Conservation (phyloP, 2,888 invertebrate species). For the Rotaria macrura region DNA sequence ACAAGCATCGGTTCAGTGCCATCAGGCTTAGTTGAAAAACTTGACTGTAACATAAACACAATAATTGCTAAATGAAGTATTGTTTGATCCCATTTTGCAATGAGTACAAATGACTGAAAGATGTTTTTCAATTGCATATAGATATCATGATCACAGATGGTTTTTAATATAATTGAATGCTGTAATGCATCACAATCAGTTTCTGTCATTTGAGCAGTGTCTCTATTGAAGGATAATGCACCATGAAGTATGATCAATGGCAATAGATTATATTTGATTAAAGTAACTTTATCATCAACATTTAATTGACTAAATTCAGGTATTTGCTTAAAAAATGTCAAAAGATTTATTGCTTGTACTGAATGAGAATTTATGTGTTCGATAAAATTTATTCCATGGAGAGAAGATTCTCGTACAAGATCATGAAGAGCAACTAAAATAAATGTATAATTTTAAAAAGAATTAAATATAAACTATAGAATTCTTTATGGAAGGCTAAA, state of each 20-base stretch:
- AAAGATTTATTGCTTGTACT: not conserved
- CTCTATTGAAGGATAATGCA: not conserved
- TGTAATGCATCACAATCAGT: not conserved
- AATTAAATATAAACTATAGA: too few relatives aligned
- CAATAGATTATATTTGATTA: not conserved
- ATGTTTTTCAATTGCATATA: not conserved
- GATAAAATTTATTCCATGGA: not conserved
- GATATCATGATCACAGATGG: not conserved
- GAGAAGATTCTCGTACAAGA: not conserved
- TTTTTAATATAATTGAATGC: not conserved
- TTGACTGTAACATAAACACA: not conserved
- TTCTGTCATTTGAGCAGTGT: not conserved
- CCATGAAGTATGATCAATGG: not conserved
- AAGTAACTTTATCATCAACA: not conserved
- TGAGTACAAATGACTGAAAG: not conserved
- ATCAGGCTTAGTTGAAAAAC: not conserved
- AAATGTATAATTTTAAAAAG: too few relatives aligned
- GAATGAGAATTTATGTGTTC: not conserved
- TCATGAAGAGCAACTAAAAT: not conserved
- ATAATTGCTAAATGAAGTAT: not conserved
- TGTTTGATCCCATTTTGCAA: not conserved
- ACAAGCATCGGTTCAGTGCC: not conserved
- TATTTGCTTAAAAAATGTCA: not conserved
- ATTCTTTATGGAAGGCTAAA: too few relatives aligned
- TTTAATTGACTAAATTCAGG: not conserved